phyloP scores from a whole-genome alignment of 2,888 invertebrate genomes.

The Brachyptera risi region DNA sequence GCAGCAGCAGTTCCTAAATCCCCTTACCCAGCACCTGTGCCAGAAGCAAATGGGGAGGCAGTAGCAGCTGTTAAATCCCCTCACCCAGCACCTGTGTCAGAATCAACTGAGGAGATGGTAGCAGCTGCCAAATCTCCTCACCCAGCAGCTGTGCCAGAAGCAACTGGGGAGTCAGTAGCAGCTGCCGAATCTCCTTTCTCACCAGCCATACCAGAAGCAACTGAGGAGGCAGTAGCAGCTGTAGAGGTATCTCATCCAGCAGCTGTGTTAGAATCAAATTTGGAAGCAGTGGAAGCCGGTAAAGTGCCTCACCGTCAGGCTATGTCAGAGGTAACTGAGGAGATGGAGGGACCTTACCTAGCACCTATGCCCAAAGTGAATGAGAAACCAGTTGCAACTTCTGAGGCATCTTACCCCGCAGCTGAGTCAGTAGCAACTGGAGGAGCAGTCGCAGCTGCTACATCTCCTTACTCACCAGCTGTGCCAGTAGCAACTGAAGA shows the following conservation, averaged over 20 bases:
- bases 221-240: neutral
- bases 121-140: neutral
- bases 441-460: neutral
- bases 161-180: neutral
- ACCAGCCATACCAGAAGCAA: neutral
- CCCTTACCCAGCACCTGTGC: neutral
- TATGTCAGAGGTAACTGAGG: neutral
- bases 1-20: neutral
- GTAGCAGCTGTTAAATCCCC: neutral
- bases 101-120: neutral
- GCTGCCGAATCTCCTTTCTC: neutral
- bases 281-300: neutral
- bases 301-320: neutral
- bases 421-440: neutral
- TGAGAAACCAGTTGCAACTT: neutral
- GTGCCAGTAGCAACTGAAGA: neutral
- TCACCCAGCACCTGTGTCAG: neutral
- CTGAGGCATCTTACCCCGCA: neutral
- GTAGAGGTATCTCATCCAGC: neutral
- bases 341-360: no score
- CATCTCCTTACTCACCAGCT: neutral
- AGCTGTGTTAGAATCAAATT: neutral
- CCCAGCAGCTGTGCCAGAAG: neutral
- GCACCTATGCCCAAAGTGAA: neutral
- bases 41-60: neutral